Conservation (phyloP, 2,113 vertebrate species). For the Thermophis baileyi region DNA sequence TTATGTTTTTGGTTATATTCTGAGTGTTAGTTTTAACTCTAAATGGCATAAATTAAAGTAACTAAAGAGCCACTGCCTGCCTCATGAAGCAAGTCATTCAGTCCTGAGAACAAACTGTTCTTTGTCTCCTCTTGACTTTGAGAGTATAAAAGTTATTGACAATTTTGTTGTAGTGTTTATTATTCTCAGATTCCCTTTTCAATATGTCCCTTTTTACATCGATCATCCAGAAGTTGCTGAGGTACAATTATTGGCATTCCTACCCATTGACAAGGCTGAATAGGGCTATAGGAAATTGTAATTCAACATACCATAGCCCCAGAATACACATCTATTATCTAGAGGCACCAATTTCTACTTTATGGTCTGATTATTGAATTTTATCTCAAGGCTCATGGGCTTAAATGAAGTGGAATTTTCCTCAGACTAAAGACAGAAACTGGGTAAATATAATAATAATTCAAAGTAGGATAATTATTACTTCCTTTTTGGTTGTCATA, state of each 20-base stretch:
- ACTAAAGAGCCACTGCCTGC: background rate
- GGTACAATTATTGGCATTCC: background rate
- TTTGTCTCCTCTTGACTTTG: background rate
- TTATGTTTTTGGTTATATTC: background rate
- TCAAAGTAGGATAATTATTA: background rate
- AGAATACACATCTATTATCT: background rate
- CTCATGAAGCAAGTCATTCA: background rate
- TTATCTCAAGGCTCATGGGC: background rate
- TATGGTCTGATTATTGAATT: background rate
- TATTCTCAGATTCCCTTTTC: background rate
- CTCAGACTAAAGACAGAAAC: background rate
- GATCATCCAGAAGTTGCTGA: background rate
- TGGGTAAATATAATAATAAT: background rate
- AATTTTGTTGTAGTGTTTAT: background rate
- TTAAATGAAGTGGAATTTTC: background rate
- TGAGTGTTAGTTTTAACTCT: background rate
- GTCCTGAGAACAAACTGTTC: background rate
- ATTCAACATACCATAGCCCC: background rate
- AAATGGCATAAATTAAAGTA: background rate
- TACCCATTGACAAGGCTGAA: background rate
- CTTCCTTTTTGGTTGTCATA: background rate
- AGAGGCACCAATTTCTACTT: background rate
- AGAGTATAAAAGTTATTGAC: background rate
- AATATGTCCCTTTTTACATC: background rate
- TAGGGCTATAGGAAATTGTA: background rate